Conservation (phyloP, 1,140 invertebrate species). For the Drosophila hydei region DNA sequence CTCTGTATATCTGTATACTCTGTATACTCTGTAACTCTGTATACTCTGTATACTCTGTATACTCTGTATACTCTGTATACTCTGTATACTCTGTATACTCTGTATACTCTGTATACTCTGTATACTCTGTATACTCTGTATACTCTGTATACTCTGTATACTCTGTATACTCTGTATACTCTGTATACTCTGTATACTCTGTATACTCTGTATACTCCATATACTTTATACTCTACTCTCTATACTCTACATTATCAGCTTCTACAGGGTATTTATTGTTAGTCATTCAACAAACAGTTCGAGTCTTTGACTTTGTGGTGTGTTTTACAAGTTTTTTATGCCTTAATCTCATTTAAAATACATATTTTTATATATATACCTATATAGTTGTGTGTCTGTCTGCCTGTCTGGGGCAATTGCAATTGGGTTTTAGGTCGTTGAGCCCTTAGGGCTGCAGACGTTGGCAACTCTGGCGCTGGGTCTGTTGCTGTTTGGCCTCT, state of each 20-base stretch:
- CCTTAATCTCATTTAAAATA: constrained; percentile 62
- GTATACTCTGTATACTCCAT: background rate
- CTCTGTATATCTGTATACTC: too few species aligned
- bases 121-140: too few species aligned
- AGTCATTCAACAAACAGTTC: background rate
- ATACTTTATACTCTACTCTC: background rate
- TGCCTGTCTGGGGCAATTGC: constrained; percentile 22
- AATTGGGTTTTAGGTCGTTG: constrained; percentile 25
- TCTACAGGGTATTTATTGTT: constrained; percentile 24
- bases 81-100: too few species aligned
- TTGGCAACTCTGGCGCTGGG: constrained; percentile 33
- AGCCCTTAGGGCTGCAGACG: constrained; percentile 28
- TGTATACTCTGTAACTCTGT: too few species aligned
- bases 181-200: too few species aligned
- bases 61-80: too few species aligned
- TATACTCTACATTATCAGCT: too few species aligned
- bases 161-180: too few species aligned
- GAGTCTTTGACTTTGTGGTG: constrained; percentile 10
- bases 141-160: too few species aligned
- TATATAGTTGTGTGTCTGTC: constrained; percentile 43
- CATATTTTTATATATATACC: constrained; percentile 39
- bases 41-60: too few species aligned
- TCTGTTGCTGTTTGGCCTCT: constrained; percentile 38
- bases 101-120: too few species aligned
- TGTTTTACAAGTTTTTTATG: constrained; percentile 41